Evolutionary conservation across 2,797 vertebrate species (phyloP), one percentile per base, ranked within the genome.

Genomic region (Coregonus sp.): DNA sequence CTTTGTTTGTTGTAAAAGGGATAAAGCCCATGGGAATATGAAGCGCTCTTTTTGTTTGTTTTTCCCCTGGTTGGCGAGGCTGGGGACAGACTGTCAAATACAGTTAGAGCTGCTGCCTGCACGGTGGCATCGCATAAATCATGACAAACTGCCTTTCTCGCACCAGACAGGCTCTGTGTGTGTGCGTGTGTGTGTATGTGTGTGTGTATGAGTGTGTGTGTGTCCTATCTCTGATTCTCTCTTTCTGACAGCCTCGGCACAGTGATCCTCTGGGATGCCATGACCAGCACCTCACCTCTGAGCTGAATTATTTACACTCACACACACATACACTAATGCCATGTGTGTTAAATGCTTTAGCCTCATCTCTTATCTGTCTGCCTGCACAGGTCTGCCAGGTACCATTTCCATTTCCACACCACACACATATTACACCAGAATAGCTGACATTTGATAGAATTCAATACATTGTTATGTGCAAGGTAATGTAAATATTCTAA

Each of bases 221-320:
- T 33, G 47, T 25, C 15, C 35, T 35, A 40, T 40, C n/a, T 69
- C 25, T 15, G 52, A 56, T 20, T 31, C 3, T 52, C 4, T 29
- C 5, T 12, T 3, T 75, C 63, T 79, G 75, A 40, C 31, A 72
- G 29, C 71, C 51, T 73, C 56, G 63, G 52, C 35, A 47, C 51
- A n/a, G 70, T 54, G 75, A 0, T 11, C 61, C 82, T 76, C 72
- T 75, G 68, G 81, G 35, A 33, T 77, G 75, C 83, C 74, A 86
- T 87, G 86, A 86, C 74, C 77, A 79, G 75, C 69, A 79, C 56
- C 84, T 76, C 88, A 85, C 76, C 75, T 84, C 78, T 52, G 51
- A 61, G 74, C 72, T 87, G 76, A 88, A 88, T 87, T 82, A 87
- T 88, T 85, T 76, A 86, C 73, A 68, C 31, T n/a, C 67, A 29